Evolutionary conservation across 2,888 invertebrate species (phyloP).

Genomic region (Netelia fuscicornis): DNA sequence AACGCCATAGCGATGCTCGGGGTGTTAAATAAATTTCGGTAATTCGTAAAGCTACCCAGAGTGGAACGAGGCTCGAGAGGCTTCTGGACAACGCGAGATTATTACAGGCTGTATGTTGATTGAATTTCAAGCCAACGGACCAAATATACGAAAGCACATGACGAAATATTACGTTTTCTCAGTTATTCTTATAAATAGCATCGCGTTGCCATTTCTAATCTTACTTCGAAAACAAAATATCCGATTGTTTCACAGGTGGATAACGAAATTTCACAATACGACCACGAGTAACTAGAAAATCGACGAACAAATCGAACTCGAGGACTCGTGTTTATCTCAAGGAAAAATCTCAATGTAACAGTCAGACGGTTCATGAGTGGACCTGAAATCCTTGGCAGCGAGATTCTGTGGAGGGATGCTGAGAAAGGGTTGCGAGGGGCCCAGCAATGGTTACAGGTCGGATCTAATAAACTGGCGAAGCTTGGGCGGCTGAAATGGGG

Average conservation of each 20-base stretch:
- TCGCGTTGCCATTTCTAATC: neutral
- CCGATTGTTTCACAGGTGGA: neutral
- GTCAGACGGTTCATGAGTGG: constrained; percentile 6
- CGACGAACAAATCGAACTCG: neutral
- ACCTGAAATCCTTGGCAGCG: constrained; percentile 21
- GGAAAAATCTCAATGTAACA: constrained; percentile 14
- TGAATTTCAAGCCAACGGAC: neutral
- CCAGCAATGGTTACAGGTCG: constrained; percentile 65
- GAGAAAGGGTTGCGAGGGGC: constrained; percentile 43
- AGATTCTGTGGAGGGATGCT: constrained; percentile 39
- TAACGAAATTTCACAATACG: neutral
- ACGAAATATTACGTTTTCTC: neutral
- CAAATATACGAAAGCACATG: neutral
- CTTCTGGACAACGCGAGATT: neutral
- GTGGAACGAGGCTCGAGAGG: neutral
- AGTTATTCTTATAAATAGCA: neutral
- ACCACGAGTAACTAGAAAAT: neutral
- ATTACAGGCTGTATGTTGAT: neutral
- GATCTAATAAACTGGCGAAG: constrained; percentile 73
- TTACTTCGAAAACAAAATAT: neutral
- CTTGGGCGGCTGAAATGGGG: constrained; percentile 1
- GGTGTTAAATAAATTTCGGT: constrained; percentile 59
- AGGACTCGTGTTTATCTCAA: constrained; percentile 20
- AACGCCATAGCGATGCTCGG: constrained; percentile 8
- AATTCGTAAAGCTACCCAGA: constrained; percentile 20